Evolutionary conservation across 1,140 invertebrate genomes (phyloP).

Genomic region (Drosophila equinoxialis): DNA sequence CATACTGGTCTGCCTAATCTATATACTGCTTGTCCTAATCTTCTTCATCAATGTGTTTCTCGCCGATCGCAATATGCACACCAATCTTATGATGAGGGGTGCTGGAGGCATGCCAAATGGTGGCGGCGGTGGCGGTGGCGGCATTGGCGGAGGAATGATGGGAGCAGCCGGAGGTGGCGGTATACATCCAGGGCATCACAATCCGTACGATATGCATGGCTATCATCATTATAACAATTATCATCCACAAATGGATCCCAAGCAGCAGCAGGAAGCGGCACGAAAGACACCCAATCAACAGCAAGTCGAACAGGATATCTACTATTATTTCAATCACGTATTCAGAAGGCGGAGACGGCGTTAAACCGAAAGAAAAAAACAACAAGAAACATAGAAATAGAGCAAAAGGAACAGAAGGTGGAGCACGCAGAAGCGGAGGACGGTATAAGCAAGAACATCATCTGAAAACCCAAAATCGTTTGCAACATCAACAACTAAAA

Average conservation of each 20-base stretch:
- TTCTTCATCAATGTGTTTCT: constrained; percentile 79
- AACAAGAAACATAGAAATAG: background rate
- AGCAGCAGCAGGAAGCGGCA: constrained; percentile 62
- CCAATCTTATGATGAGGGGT: constrained; percentile 57
- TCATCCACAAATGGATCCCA: constrained; percentile 72
- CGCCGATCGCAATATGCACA: constrained; percentile 74
- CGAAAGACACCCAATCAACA: constrained; percentile 73
- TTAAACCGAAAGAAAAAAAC: background rate
- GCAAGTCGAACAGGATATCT: constrained; percentile 77
- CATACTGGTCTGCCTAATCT: constrained; percentile 77
- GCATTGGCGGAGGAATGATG: constrained; percentile 18
- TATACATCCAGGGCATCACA: constrained; percentile 67
- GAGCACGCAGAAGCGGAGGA: background rate
- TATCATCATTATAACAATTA: constrained; percentile 74
- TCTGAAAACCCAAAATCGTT: constrained; percentile 22
- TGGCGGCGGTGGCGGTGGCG: constrained; percentile 9
- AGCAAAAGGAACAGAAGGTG: background rate
- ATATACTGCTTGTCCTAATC: constrained; percentile 74
- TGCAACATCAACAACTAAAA: constrained; percentile 31
- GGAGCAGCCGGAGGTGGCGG: constrained; percentile 34
- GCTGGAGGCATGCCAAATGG: constrained; percentile 33
- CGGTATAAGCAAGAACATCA: background rate
- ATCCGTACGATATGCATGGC: constrained; percentile 74
- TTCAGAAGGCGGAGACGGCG: constrained; percentile 61
- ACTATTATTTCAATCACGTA: constrained; percentile 80